Evolutionary conservation across 2,113 vertebrate genomes (phyloP).

Genomic region (Collichthys lucidus): DNA sequence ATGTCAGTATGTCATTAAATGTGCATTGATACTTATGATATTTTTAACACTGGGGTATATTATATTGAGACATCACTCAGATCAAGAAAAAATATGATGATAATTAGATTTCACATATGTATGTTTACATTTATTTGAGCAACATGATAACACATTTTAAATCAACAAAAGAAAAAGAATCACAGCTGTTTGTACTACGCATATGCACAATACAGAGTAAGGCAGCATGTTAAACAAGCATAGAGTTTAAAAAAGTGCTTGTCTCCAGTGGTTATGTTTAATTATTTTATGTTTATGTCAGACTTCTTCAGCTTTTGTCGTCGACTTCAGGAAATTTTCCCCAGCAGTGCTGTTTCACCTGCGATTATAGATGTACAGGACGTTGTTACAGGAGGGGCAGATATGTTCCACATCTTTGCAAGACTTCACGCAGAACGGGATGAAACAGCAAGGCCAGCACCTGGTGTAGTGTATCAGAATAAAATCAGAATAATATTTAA

Average conservation of each 20-base stretch:
- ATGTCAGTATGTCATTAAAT: not conserved
- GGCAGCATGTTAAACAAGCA: too few relatives aligned
- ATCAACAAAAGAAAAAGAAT: not conserved
- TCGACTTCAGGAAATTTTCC: not conserved
- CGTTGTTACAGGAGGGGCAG: constrained; percentile 84
- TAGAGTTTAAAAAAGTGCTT: not conserved
- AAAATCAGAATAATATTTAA: not conserved
- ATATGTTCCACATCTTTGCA: constrained; percentile 90
- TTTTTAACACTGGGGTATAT: not conserved
- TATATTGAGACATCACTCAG: not conserved
- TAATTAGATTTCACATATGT: not conserved
- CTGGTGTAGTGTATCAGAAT: constrained; percentile 69
- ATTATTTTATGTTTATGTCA: not conserved
- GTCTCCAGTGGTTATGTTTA: not conserved
- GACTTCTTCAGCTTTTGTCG: not conserved
- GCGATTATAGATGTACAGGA: constrained; percentile 86
- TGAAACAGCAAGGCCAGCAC: constrained; percentile 87
- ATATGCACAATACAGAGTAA: not conserved
- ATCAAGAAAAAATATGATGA: not conserved
- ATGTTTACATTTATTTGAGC: not conserved
- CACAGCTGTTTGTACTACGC: not conserved
- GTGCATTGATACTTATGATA: not conserved
- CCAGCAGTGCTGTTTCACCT: constrained; percentile 38
- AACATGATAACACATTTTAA: not conserved
- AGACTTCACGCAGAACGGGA: constrained; percentile 89